phyloP scores from a whole-genome alignment of 2,797 vertebrate species.

The Carapus acus region DNA sequence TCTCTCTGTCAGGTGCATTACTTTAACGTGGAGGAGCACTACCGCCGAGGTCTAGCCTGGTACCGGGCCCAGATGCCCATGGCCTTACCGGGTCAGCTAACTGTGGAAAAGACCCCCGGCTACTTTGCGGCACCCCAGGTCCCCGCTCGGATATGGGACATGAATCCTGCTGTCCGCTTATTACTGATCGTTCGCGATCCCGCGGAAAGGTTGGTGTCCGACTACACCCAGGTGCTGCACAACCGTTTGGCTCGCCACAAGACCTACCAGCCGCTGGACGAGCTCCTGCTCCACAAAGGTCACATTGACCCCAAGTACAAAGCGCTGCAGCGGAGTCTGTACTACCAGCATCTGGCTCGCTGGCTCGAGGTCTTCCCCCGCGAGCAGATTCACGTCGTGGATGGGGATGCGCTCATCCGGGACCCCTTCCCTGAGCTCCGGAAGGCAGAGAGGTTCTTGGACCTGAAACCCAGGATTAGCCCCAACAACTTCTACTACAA shows the following conservation, averaged over 20 bases:
- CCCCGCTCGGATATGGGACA: slow-evolving; percentile 65
- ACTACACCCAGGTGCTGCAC: slow-evolving; percentile 82
- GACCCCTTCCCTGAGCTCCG: slow-evolving; percentile 77
- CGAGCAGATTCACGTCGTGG: slow-evolving; percentile 77
- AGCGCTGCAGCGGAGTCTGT: slow-evolving; percentile 78
- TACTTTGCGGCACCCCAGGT: slow-evolving; percentile 73
- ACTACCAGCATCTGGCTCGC: slow-evolving; percentile 70
- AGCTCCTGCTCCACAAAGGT: slow-evolving; percentile 66
- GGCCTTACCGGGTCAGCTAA: slow-evolving; percentile 67
- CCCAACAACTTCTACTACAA: slow-evolving; percentile 80
- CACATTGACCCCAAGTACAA: slow-evolving; percentile 71
- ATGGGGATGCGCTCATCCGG: slow-evolving; percentile 73
- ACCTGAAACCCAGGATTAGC: slow-evolving; percentile 67
- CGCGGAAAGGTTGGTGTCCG: slow-evolving; percentile 75
- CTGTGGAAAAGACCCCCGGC: slow-evolving; percentile 79
- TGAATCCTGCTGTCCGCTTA: slow-evolving; percentile 71
- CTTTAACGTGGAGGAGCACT: slow-evolving; percentile 81
- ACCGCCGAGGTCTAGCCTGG: slow-evolving; percentile 71
- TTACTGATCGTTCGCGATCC: slow-evolving; percentile 79
- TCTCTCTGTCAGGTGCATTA: slow-evolving; percentile 68
- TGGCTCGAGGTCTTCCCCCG: slow-evolving; percentile 76
- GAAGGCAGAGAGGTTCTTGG: slow-evolving; percentile 73
- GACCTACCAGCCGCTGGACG: slow-evolving; percentile 73
- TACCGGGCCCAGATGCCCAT: slow-evolving; percentile 79
- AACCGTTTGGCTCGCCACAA: slow-evolving; percentile 74